Conservation (phyloP, 1,140 invertebrate species). For the Pentalonia nigronervosa region DNA sequence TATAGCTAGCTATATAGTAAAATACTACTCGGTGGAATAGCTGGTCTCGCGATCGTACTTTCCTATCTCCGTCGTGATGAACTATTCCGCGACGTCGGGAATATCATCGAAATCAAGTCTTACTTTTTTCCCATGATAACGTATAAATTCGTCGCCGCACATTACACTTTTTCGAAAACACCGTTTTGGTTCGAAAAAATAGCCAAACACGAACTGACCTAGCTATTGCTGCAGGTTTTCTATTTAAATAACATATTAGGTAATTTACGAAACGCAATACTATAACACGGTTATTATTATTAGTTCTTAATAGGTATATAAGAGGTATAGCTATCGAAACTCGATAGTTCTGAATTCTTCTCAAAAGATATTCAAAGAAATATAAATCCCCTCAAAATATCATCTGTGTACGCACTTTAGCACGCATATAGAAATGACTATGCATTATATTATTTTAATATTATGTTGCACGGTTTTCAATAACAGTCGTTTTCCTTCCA, state of each 20-base stretch:
- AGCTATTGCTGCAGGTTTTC: neutral
- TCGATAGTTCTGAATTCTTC: neutral
- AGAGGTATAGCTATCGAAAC: neutral
- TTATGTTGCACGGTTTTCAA: neutral
- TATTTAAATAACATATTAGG: neutral
- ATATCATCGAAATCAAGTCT: conserved; percentile 17
- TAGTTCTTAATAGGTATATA: neutral
- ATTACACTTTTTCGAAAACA: neutral
- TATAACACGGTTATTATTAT: neutral
- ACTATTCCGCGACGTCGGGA: neutral
- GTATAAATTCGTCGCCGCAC: neutral
- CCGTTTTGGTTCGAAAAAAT: neutral
- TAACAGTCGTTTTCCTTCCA: neutral
- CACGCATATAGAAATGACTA: neutral
- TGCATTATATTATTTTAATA: neutral
- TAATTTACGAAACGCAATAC: neutral
- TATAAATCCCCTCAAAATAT: neutral
- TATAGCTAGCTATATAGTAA: neutral
- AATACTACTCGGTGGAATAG: neutral
- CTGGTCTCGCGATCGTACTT: neutral
- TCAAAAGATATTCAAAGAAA: neutral
- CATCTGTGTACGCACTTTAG: neutral
- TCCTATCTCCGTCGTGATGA: conserved; percentile 44
- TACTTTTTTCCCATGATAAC: neutral
- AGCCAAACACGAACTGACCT: neutral